Conservation (phyloP, 2,888 invertebrate genomes). For the Caenorhabditis virilis region DNA sequence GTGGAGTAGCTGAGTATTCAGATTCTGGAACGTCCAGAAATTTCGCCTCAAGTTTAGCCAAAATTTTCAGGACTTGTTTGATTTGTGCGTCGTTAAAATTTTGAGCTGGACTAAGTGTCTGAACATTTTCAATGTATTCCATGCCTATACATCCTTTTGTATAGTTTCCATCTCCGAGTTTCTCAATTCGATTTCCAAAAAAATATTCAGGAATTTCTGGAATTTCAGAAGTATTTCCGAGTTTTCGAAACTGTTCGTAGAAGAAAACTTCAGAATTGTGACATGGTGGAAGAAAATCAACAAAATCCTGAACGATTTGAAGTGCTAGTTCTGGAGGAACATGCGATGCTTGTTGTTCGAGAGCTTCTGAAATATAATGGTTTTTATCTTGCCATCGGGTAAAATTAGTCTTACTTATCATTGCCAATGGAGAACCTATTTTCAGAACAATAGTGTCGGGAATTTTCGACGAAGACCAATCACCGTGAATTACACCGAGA, state of each 20-base stretch:
- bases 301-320: constrained; percentile 16
- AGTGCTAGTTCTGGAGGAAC: constrained; percentile 13
- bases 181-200: constrained; percentile 17
- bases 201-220: constrained; percentile 18
- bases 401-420: constrained; percentile 14
- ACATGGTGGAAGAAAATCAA: constrained; percentile 25
- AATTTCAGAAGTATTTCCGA: not conserved
- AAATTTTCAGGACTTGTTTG: constrained; percentile 17
- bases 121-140: constrained; percentile 27
- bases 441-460: constrained; percentile 24
- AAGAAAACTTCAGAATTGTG: constrained; percentile 40
- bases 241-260: constrained; percentile 14
- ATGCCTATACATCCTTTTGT: constrained; percentile 43
- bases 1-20: constrained; percentile 11
- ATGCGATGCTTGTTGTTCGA: constrained; percentile 18
- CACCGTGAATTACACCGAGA: constrained; percentile 22
- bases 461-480: constrained; percentile 8
- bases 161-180: constrained; percentile 13
- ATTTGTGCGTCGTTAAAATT: constrained; percentile 29
- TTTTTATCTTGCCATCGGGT: not conserved
- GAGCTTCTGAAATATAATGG: constrained; percentile 16
- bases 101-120: constrained; percentile 19
- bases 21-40: constrained; percentile 17
- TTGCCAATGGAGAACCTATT: constrained; percentile 34
- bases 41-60: constrained; percentile 14